Conservation (phyloP, 2,113 vertebrate genomes). For the Ahaetulla prasina region DNA sequence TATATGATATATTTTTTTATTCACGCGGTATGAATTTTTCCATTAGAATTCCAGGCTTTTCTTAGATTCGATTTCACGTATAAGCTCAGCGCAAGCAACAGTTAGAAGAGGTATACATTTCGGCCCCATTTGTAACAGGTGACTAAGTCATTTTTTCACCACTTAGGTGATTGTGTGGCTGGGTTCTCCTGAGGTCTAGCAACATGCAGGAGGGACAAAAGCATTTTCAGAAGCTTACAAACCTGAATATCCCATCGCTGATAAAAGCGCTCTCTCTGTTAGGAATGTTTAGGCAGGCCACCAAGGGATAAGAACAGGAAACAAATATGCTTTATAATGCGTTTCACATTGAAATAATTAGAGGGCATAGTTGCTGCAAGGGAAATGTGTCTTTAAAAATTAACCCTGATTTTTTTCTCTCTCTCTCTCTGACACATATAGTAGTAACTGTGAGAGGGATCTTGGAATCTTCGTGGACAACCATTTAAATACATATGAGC, state of each 20-base stretch:
- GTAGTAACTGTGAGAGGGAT: too few relatives aligned
- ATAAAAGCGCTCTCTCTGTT: constrained; percentile 40
- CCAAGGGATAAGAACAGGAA: constrained; percentile 51
- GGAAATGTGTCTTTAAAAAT: constrained; percentile 68
- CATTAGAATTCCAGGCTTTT: not conserved
- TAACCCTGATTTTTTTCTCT: constrained; percentile 60
- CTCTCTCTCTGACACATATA: constrained; percentile 33
- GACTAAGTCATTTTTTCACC: not conserved
- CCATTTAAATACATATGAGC: too few relatives aligned
- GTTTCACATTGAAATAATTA: constrained; percentile 68
- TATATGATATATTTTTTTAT: not conserved
- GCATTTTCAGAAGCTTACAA: not conserved
- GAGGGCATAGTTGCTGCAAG: constrained; percentile 63
- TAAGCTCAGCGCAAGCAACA: not conserved
- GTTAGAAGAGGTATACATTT: constrained; percentile 23
- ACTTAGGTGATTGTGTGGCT: not conserved
- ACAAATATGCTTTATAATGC: constrained; percentile 57
- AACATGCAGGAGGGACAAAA: rapidly evolving
- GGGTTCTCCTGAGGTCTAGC: not conserved
- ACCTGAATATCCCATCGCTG: not conserved
- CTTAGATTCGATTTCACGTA: not conserved
- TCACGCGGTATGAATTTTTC: not conserved
- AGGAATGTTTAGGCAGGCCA: constrained; percentile 50
- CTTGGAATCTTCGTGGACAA: too few relatives aligned
- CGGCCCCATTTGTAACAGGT: not conserved